Evolutionary conservation across 2,113 vertebrate genomes (phyloP).

Genomic region (Tychaedon coryphoeus): DNA sequence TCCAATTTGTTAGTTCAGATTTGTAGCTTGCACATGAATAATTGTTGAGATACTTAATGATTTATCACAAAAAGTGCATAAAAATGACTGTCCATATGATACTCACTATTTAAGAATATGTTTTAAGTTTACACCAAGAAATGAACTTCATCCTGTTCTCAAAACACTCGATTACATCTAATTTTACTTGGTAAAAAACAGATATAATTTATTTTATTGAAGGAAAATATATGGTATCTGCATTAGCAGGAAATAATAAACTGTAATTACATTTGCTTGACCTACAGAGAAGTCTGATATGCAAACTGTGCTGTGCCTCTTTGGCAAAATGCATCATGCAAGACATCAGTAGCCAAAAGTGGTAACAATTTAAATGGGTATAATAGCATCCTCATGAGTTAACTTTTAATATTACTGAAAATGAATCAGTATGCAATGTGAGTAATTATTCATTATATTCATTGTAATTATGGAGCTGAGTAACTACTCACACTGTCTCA

Average conservation of each 20-base stretch:
- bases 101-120: background rate
- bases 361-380: background rate
- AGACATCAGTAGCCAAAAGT: background rate
- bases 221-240: background rate
- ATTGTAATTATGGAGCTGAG: slow-evolving; percentile 12
- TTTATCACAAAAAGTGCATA: background rate
- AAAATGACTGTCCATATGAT: background rate
- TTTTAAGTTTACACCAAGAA: background rate
- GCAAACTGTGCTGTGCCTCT: background rate
- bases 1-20: slow-evolving; percentile 10
- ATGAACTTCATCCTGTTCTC: background rate
- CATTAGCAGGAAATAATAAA: slow-evolving; percentile 8
- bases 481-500: background rate
- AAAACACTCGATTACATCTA: background rate
- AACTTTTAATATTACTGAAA: slow-evolving; percentile 26
- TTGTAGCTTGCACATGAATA: background rate
- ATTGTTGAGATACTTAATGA: background rate
- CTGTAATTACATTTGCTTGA: background rate
- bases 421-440: slow-evolving; percentile 29
- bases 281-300: background rate
- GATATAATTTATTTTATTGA: background rate
- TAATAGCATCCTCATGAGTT: background rate
- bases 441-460: slow-evolving; percentile 44
- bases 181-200: background rate
- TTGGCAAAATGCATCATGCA: background rate